Evolutionary conservation across 53 echinoderm and acorn worm genomes (phyloP), one percentile per base, ranked within the genome.

Genomic region (Patiria pectinifera): DNA sequence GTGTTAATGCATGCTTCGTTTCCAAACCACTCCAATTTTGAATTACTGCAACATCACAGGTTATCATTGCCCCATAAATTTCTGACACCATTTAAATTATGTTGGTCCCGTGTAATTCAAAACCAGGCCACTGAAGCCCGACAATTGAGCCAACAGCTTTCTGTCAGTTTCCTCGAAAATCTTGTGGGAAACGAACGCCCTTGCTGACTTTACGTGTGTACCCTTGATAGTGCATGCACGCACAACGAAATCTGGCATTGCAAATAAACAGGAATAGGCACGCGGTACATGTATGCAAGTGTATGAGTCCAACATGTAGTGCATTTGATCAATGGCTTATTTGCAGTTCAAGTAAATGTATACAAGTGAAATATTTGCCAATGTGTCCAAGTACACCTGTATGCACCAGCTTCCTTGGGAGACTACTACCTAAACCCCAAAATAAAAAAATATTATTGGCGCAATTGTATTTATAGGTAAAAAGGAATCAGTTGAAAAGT

Each of bases 51-150:
- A 3, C 74, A 74, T 10, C 24, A 7, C 24, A 10, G 24, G 74
- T 74, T 74, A 18, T 74, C 6, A 74, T 23, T 23, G 24, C 74
- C 8, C 24, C 24, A 6, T n/a, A 74, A 74, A 74, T 74, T 22
- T 23, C 74, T 18, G 74, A 23, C 74, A 47, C 4, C 80, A 79
- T 15, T 47, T 8, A n/a, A 79, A 14, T 35, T 35, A 35, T 79
- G 43, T 46, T 9, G 11, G 8, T 11, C 45, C 47, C 4, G 3
- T 86, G 86, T 72, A 86, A 86, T 75, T 86, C 72, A 86, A 86
- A 75, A 86, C 86, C 86, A 6, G 2, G 48, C 58, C 75, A 86
- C 72, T 86, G 86, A 86, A 86, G 75, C 75, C 74, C 13, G 22
- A 86, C 53, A 22, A 75, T 86, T 75, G 48, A 72, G 58, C 86